Evolutionary conservation across 2,888 invertebrate species (phyloP).

Genomic region (Oxystoma pomonae): DNA sequence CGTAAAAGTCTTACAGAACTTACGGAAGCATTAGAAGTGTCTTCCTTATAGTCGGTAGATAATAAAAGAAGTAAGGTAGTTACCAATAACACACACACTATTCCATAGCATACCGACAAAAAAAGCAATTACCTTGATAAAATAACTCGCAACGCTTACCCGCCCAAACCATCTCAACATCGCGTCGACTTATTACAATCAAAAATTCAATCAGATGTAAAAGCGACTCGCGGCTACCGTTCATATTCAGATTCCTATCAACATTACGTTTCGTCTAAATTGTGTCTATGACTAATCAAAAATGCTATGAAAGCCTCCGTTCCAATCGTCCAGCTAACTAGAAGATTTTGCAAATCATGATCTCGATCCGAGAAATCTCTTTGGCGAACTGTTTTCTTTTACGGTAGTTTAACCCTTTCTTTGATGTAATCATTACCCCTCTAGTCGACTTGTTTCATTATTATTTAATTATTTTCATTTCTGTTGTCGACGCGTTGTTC

Average conservation of each 20-base stretch:
- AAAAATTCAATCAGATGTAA: constrained; percentile 44
- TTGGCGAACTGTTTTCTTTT: constrained; percentile 31
- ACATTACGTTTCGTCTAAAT: constrained; percentile 47
- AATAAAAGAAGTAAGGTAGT: too few species aligned
- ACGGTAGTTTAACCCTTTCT: constrained; percentile 45
- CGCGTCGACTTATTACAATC: constrained; percentile 49
- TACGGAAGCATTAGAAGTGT: too few species aligned
- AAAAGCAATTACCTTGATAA: constrained; percentile 17
- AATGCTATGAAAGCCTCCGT: constrained; percentile 44
- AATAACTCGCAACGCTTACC: constrained; percentile 20
- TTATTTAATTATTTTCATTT: constrained; percentile 53
- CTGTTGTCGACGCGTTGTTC: constrained; percentile 47
- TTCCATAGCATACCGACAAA: not conserved
- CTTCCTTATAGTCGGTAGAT: too few species aligned
- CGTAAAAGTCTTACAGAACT: too few species aligned
- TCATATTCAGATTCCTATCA: constrained; percentile 49
- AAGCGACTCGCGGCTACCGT: constrained; percentile 43
- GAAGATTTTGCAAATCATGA: not conserved
- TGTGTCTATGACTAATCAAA: constrained; percentile 51
- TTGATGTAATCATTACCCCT: constrained; percentile 50
- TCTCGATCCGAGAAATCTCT: not conserved
- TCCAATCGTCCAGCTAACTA: constrained; percentile 32
- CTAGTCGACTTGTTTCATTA: constrained; percentile 49
- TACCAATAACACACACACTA: too few species aligned
- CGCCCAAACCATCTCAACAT: constrained; percentile 24